A percentile compares a stretch with the other conserved stretches of the same genome.
Conservation (phyloP, 2,888 invertebrate genomes). For the Agelastica alni region DNA sequence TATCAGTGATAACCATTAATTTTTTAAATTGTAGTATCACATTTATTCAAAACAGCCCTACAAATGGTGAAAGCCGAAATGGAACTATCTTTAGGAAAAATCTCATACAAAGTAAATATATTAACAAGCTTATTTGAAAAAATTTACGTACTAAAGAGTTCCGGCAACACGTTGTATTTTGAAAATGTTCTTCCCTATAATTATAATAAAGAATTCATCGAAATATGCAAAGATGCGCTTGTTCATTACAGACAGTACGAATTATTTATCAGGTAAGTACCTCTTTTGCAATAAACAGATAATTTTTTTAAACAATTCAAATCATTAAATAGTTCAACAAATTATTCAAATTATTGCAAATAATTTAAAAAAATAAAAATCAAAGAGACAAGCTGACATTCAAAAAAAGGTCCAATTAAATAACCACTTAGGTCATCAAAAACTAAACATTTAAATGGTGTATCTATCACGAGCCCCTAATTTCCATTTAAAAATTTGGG, state of each 20-base stretch:
- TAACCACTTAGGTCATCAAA: too few species aligned
- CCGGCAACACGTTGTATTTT: constrained; percentile 27
- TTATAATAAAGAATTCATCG: constrained; percentile 53
- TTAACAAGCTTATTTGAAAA: constrained; percentile 64
- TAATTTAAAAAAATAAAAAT: too few species aligned
- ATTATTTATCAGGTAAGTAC: constrained; percentile 60
- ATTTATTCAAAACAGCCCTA: constrained; percentile 53
- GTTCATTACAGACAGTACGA: constrained; percentile 68
- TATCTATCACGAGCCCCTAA: too few species aligned
- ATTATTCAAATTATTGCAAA: too few species aligned
- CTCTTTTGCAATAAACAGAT: too few species aligned
- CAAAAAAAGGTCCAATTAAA: too few species aligned
- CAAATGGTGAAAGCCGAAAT: constrained; percentile 57
- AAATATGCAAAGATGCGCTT: constrained; percentile 60
- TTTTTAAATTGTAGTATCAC: constrained; percentile 50
- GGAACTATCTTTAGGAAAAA: constrained; percentile 56
- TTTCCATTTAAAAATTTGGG: too few species aligned
- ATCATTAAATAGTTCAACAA: too few species aligned
- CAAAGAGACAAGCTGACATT: too few species aligned
- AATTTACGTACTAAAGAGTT: constrained; percentile 43
- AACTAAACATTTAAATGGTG: too few species aligned
- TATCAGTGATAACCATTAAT: too few species aligned
- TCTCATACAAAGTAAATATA: constrained; percentile 63
- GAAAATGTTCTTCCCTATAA: constrained; percentile 40
- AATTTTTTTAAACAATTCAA: too few species aligned